Conservation (phyloP, 2,888 invertebrate species). For the Melieria crassipennis region DNA sequence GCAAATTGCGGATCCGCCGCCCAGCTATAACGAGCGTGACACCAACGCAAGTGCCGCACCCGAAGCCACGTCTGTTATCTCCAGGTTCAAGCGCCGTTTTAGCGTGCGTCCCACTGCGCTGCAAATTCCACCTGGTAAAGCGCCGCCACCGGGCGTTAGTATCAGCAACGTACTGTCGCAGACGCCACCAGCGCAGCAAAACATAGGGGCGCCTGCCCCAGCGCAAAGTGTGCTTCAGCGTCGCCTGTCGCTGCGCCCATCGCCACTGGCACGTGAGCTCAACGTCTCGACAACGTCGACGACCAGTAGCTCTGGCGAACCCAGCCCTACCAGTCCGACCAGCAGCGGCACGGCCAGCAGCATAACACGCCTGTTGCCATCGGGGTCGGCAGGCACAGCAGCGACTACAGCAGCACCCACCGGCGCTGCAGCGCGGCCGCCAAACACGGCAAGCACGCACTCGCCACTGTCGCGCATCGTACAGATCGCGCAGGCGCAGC, state of each 20-base stretch:
- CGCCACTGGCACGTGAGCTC: slow-evolving; percentile 61
- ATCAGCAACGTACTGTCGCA: slow-evolving; percentile 31
- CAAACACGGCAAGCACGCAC: slow-evolving; percentile 61
- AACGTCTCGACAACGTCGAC: slow-evolving; percentile 40
- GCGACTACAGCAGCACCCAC: slow-evolving; percentile 24
- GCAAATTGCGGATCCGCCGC: slow-evolving; percentile 59
- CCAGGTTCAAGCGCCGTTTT: slow-evolving; percentile 63
- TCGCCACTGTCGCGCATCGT: slow-evolving; percentile 64
- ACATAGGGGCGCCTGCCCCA: slow-evolving; percentile 42
- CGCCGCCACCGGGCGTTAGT: slow-evolving; percentile 57
- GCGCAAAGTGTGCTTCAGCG: slow-evolving; percentile 60
- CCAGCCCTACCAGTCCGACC: slow-evolving; percentile 40
- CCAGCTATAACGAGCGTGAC: slow-evolving; percentile 58
- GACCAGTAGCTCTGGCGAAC: slow-evolving; percentile 28
- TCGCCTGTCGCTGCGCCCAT: slow-evolving; percentile 62
- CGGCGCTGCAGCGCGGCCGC: slow-evolving; percentile 42
- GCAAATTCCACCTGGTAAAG: slow-evolving; percentile 63
- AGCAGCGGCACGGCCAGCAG: slow-evolving; percentile 32
- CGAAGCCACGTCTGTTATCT: slow-evolving; percentile 18
- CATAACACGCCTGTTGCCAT: slow-evolving; percentile 49
- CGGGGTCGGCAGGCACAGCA: slow-evolving; percentile 14
- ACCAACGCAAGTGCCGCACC: slow-evolving; percentile 28
- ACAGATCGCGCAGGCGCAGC: slow-evolving; percentile 64
- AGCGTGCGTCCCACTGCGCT: slow-evolving; percentile 63
- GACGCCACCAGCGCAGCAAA: slow-evolving; percentile 29